Evolutionary conservation across 2,113 vertebrate genomes (phyloP).

Genomic region (Brachirus orientalis): DNA sequence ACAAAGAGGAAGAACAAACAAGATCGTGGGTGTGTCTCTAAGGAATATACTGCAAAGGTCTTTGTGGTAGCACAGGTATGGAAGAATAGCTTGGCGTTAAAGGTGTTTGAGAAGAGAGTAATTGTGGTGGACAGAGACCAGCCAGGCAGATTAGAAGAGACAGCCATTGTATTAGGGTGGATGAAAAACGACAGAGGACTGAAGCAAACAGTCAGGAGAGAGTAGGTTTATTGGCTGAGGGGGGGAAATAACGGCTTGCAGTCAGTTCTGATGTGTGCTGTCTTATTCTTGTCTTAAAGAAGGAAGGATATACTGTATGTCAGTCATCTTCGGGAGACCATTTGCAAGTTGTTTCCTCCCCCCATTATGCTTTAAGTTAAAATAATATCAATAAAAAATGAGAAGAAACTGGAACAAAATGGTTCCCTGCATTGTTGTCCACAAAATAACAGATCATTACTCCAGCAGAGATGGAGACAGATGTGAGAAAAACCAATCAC

Average conservation of each 20-base stretch:
- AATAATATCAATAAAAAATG: constrained; percentile 22
- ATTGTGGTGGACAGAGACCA: constrained; percentile 5
- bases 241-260: constrained; percentile 18
- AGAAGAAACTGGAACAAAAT: constrained; percentile 12
- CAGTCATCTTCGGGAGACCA: constrained; percentile 11
- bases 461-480: constrained; percentile 6
- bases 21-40: not conserved
- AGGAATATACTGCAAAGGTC: not conserved
- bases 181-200: constrained; percentile 35
- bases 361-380: constrained; percentile 1
- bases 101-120: constrained; percentile 6
- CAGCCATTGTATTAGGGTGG: constrained; percentile 8
- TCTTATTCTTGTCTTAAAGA: constrained; percentile 13
- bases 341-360: constrained; percentile 13
- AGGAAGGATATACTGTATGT: not conserved
- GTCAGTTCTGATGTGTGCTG: constrained; percentile 4
- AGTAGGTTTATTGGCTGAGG: constrained; percentile 19
- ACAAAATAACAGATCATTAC: constrained; percentile 38
- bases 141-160: constrained; percentile 34
- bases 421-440: not conserved
- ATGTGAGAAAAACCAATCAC: constrained; percentile 2
- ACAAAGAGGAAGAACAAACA: not conserved
- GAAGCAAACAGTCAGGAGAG: constrained; percentile 12
- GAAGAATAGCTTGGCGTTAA: no score
- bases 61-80: not conserved